Evolutionary conservation across 2,113 vertebrate species (phyloP), one percentile per base, ranked within the genome.

Genomic region (Toxotes chatareus): DNA sequence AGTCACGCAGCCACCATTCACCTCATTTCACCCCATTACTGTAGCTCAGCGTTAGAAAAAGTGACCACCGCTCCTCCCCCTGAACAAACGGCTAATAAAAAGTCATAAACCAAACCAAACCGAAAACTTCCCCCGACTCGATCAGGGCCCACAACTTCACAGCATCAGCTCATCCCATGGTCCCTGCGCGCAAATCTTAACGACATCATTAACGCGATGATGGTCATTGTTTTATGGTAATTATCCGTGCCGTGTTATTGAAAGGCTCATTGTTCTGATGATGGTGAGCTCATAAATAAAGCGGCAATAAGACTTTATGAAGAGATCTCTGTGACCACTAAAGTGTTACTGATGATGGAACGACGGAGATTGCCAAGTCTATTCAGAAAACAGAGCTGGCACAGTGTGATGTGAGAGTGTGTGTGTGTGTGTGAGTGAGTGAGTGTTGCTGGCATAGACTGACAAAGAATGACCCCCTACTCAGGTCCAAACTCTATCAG

Each of bases 221-320:
- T 75, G 74, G 75, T 74, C 72, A 78, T 90, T 92, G 85, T 89
- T 90, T 89, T 73, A 84, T 73, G 80, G 80, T 89, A 90, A 92
- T 92, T 89, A 85, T 81, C 74, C 69, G 1, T 63, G 83, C 38
- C 27, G 49, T 83, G 84, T 88, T 86, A 88, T 89, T 88, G 68
- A 91, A 92, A 87, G 86, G 73, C 86, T 88, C 87, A 83, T 84
- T 92, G 90, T 91, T 79, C 65, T 64, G 67, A 87, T 60, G 76
- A 65, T 13, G 68, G 79, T 21, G 34, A 47, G 72, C 82, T 84
- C 86, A 88, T 92, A 90, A 92, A 92, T 88, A 89, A 88, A 55
- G 40, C 64, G 11, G 68, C 64, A 86, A 78, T 90, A 64, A 82
- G 76, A 88, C 76, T 91, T 92, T 78, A 88, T 80, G 83, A 90